Conservation (phyloP, 2,888 invertebrate genomes). For the Monopis laevigella region DNA sequence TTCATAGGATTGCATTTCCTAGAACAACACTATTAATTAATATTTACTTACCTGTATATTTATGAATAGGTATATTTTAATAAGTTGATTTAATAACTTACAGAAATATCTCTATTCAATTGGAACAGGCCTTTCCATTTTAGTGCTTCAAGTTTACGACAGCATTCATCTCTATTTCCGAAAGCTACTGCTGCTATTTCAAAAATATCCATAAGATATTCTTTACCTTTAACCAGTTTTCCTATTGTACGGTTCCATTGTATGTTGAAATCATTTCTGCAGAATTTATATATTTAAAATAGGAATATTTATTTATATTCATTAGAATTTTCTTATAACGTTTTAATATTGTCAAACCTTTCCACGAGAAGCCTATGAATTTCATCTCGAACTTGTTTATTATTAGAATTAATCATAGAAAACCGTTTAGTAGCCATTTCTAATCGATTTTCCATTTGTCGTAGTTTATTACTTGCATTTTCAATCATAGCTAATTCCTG, state of each 20-base stretch:
- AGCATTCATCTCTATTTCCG: constrained; percentile 82
- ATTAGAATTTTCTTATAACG: neutral
- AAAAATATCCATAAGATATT: constrained; percentile 84
- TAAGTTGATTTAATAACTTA: no score
- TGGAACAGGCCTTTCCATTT: constrained; percentile 77
- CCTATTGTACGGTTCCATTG: constrained; percentile 82
- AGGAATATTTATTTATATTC: no score
- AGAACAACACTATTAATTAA: no score
- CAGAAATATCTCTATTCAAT: constrained; percentile 70
- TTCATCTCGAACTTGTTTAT: constrained; percentile 74
- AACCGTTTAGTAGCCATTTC: constrained; percentile 80
- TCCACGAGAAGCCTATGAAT: constrained; percentile 86
- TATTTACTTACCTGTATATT: no score
- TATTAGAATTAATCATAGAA: constrained; percentile 76
- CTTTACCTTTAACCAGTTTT: constrained; percentile 80
- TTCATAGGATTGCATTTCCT: constrained; percentile 89
- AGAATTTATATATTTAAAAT: no score
- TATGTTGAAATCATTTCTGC: constrained; percentile 79
- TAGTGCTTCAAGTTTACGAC: constrained; percentile 80
- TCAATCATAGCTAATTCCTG: constrained; percentile 55
- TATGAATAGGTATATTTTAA: no score
- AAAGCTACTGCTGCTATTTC: constrained; percentile 88
- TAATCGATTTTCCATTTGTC: constrained; percentile 75
- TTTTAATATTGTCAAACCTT: constrained; percentile 44
- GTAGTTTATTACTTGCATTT: constrained; percentile 59